Evolutionary conservation across 1,140 invertebrate species (phyloP), one percentile per base, ranked within the genome.

Genomic region (Drosophila bocki): DNA sequence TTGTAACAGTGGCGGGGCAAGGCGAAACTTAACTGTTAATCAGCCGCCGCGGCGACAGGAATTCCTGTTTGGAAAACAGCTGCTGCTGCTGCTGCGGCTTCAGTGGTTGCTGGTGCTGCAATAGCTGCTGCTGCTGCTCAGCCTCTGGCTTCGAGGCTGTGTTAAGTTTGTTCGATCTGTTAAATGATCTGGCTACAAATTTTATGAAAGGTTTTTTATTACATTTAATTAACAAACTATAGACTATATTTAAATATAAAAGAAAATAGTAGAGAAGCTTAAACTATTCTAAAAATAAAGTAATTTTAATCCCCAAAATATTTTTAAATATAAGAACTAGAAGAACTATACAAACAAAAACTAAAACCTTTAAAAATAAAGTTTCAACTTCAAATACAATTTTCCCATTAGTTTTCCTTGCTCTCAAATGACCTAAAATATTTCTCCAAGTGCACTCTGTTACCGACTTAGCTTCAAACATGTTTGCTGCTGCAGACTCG

Each of bases 1-100:
- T 54, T 61, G 62, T 45, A 50, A 50, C 41, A 42, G 70, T 59
- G 67, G 67, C 65, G 39, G 71, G 72, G 56, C 50, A 72, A 60
- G 47, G 54, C 75, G 62, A 77, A 59, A 76, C 75, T 60, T 77
- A 77, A 77, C 75, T 77, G 75, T 77, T 75, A 77, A 77, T 77
- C 72, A 65, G 56, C 48, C 33, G 47, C 33, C 17, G 29, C 54
- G 42, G 72, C 39, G 9, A 15, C 51, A 65, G 70, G 70, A 76
- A 77, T 58, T 78, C 75, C 75, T 70, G 75, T 78, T 70, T 78
- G 19, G 53, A 44, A 35, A 77, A 78, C 75, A 78, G 75, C 74
- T 78, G 75, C 75, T 77, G 59, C 19, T 56, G 32, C 33, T 58
- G 62, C 29, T 48, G 19, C 12, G 39, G 33, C 33, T 26, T 44